Evolutionary conservation across 1,140 invertebrate species (phyloP).

Genomic region (Ganaspis sp.): DNA sequence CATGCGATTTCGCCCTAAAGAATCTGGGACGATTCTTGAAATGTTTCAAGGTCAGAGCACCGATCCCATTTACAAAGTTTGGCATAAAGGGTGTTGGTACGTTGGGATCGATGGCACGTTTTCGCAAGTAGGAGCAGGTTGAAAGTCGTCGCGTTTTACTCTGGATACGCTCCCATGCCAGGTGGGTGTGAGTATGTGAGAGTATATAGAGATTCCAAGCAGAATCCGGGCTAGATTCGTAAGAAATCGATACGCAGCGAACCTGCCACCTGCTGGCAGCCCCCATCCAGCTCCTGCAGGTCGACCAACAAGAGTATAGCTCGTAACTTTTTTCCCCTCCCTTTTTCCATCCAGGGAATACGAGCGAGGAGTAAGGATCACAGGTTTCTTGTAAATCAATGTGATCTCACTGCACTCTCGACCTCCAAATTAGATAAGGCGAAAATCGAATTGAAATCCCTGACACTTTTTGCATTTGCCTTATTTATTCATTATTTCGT

Average conservation of each 20-base stretch:
- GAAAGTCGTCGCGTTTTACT: background rate
- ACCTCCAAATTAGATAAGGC: conserved; percentile 1
- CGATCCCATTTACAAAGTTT: background rate
- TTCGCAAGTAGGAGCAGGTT: conserved; percentile 11
- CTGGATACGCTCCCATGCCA: no score
- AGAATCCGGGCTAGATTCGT: conserved; percentile 69
- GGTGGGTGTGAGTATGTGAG: conserved; percentile 22
- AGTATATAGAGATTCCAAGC: conserved; percentile 50
- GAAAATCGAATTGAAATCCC: background rate
- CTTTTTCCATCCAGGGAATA: conserved; percentile 1
- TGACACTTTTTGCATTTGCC: background rate
- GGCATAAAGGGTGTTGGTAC: background rate
- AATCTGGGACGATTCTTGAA: background rate
- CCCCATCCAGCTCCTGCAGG: conserved; percentile 62
- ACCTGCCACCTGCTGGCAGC: conserved; percentile 72
- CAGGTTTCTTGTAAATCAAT: conserved; percentile 16
- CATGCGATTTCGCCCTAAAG: no score
- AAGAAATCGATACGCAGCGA: conserved; percentile 71
- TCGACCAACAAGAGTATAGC: conserved; percentile 37
- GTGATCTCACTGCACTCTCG: background rate
- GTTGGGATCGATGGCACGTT: background rate
- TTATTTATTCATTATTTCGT: background rate
- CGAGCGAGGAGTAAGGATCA: background rate
- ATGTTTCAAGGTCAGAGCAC: background rate
- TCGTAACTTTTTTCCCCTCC: background rate